phyloP scores from a whole-genome alignment of 2,797 vertebrate species.

The Crossoptilon crossoptilon region DNA sequence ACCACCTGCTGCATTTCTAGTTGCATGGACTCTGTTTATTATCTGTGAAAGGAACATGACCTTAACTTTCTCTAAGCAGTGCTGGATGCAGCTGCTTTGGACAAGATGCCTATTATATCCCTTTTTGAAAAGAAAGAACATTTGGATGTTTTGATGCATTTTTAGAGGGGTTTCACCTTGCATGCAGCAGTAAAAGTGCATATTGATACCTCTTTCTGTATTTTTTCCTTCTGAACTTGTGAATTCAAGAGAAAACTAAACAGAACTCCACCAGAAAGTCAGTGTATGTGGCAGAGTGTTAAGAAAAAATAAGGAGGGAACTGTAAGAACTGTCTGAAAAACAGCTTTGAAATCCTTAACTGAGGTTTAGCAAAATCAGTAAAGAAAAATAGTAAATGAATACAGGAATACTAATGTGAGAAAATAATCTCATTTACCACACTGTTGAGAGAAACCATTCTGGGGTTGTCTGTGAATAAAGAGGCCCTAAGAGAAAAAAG shows the following conservation, averaged over 20 bases:
- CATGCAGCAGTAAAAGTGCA: not conserved
- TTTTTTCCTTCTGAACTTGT: not conserved
- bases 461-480: not conserved
- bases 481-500: not conserved
- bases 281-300: not conserved
- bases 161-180: not conserved
- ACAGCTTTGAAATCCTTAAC: not conserved
- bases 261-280: not conserved
- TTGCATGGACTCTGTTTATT: not conserved
- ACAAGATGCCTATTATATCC: not conserved
- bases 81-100: not conserved
- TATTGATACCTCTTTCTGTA: not conserved
- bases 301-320: not conserved
- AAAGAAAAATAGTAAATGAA: not conserved
- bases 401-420: not conserved
- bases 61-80: not conserved
- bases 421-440: not conserved
- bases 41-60: conserved; percentile 8
- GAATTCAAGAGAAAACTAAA: not conserved
- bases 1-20: conserved; percentile 5
- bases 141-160: not conserved
- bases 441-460: not conserved
- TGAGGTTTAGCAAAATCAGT: not conserved
- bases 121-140: not conserved
- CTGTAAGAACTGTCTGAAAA: not conserved